phyloP scores from a whole-genome alignment of 2,888 invertebrate species.

The Macrophya alboannulata region DNA sequence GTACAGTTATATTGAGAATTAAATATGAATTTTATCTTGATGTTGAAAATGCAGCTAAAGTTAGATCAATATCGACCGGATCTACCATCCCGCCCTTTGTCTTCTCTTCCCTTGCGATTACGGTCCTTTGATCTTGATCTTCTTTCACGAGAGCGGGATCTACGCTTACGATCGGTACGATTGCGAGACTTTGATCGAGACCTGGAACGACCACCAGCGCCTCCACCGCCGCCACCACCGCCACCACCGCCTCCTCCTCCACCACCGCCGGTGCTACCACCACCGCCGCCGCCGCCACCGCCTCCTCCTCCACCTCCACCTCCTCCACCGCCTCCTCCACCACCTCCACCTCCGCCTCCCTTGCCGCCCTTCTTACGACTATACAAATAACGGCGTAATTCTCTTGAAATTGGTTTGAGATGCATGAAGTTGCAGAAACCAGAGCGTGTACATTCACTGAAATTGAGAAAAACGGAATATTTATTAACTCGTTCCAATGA shows the following conservation, averaged over 20 bases:
- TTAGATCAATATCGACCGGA: constrained; percentile 80
- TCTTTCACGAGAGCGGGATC: constrained; percentile 78
- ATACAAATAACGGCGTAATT: constrained; percentile 92
- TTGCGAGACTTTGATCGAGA: constrained; percentile 83
- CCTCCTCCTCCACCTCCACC: constrained; percentile 66
- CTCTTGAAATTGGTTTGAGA: constrained; percentile 98
- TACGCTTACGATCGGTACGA: constrained; percentile 79
- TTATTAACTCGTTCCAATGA: constrained; percentile 18
- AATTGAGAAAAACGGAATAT: constrained; percentile 60
- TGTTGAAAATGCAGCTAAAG: not conserved
- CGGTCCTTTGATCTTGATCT: constrained; percentile 77
- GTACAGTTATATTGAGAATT: not conserved
- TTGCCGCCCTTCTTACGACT: constrained; percentile 84
- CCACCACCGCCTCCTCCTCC: constrained; percentile 69
- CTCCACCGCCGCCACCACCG: constrained; percentile 72
- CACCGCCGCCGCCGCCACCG: constrained; percentile 74
- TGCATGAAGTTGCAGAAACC: constrained; percentile 99
- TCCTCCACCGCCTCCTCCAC: constrained; percentile 74
- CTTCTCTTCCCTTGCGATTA: constrained; percentile 77
- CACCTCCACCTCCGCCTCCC: constrained; percentile 73
- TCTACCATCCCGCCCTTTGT: constrained; percentile 79
- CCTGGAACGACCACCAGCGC: constrained; percentile 81
- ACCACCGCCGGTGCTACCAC: constrained; percentile 72
- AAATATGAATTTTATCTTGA: constrained; percentile 42
- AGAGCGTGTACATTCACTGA: constrained; percentile 96